Conservation (phyloP, 2,888 invertebrate genomes). For the Scaptomyza flava region DNA sequence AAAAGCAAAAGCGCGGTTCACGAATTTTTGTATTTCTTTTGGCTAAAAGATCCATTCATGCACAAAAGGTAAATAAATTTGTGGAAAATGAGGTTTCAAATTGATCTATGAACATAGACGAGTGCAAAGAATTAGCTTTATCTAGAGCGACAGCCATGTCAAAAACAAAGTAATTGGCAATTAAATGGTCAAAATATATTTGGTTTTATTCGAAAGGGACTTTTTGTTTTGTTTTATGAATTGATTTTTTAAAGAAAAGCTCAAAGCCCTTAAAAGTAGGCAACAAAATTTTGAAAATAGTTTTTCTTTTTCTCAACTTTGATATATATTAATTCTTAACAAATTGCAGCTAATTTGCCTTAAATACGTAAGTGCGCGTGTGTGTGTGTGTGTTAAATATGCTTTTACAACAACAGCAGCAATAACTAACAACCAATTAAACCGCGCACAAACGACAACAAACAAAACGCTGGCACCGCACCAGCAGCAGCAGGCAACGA, state of each 20-base stretch:
- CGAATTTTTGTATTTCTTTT: not conserved
- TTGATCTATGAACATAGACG: not conserved
- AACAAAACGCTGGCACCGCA: slow-evolving; percentile 31
- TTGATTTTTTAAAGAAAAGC: no score
- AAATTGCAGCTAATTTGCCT: slow-evolving; percentile 7
- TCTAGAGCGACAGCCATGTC: not conserved
- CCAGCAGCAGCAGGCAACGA: not conserved
- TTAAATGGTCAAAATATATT: not conserved
- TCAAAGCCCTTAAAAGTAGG: slow-evolving; percentile 11
- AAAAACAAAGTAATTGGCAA: not conserved
- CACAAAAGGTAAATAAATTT: not conserved
- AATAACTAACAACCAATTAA: slow-evolving; percentile 36
- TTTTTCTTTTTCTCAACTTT: not conserved
- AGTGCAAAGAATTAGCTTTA: not conserved
- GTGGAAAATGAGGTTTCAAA: not conserved
- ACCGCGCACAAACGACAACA: slow-evolving; percentile 51
- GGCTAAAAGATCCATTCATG: not conserved
- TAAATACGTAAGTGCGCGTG: slow-evolving; percentile 8
- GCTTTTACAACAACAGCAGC: slow-evolving; percentile 6
- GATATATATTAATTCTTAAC: not conserved
- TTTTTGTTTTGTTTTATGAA: no score
- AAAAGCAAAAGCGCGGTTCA: slow-evolving; percentile 22
- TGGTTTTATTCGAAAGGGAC: no score
- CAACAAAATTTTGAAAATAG: not conserved
- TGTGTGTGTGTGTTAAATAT: slow-evolving; percentile 1